phyloP scores from a whole-genome alignment of 2,888 invertebrate genomes.

The Himalopsyche anomala region DNA sequence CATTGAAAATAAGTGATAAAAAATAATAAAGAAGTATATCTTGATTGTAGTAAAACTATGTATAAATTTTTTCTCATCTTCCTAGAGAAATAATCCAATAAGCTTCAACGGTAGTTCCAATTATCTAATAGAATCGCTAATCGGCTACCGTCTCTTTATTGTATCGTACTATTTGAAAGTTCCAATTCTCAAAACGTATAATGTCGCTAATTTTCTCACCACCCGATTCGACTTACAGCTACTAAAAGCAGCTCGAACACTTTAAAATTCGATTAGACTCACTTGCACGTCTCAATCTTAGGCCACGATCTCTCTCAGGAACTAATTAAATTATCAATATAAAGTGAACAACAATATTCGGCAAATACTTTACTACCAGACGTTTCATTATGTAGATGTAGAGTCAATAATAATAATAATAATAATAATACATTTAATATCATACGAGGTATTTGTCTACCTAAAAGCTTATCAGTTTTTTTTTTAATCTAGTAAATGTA shows the following conservation, averaged over 20 bases:
- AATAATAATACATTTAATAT: no score
- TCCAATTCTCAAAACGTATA: neutral
- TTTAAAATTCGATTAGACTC: conserved; percentile 16
- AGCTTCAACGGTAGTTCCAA: neutral
- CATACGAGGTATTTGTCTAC: no score
- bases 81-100: neutral
- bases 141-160: neutral
- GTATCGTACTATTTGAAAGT: conserved; percentile 7
- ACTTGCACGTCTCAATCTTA: conserved; percentile 4
- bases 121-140: conserved; percentile 48
- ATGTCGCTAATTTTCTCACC: conserved; percentile 17
- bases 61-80: no score
- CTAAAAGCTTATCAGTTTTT: no score
- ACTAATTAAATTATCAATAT: conserved; percentile 18
- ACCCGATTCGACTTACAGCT: neutral
- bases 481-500: no score
- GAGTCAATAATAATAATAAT: no score
- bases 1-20: no score
- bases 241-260: conserved; percentile 20
- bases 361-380: neutral
- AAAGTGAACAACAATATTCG: conserved; percentile 1
- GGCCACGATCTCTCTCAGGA: neutral
- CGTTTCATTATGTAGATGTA: no score
- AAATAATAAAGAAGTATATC: no score
- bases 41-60: no score